Conservation (phyloP, 2,797 vertebrate genomes). For the Tapirus indicus region DNA sequence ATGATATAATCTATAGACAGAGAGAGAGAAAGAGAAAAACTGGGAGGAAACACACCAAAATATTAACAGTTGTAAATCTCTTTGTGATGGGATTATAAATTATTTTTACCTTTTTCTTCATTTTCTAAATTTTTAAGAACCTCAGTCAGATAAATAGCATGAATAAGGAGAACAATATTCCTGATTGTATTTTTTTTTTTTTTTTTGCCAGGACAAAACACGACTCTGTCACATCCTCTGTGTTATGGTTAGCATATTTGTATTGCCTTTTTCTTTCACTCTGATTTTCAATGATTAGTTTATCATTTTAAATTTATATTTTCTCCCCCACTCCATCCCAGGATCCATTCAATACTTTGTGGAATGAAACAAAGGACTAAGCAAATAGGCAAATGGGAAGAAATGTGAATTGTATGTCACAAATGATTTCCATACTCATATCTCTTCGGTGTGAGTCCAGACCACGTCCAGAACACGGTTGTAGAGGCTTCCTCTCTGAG, state of each 20-base stretch:
- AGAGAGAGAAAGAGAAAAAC: neutral
- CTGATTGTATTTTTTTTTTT: neutral
- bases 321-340: neutral
- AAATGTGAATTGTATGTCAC: neutral
- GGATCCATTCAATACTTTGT: slow-evolving; percentile 2
- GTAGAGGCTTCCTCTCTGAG: neutral
- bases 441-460: neutral
- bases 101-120: slow-evolving; percentile 34
- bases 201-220: neutral
- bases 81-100: neutral
- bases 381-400: neutral
- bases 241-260: neutral
- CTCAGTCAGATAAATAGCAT: neutral
- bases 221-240: neutral
- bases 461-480: neutral
- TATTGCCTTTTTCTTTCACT: neutral
- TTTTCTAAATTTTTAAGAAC: slow-evolving; percentile 11
- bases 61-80: neutral
- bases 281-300: slow-evolving; percentile 37
- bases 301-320: neutral
- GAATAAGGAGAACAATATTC: neutral
- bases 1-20: neutral
- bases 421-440: neutral
- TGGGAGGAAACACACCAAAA: neutral
- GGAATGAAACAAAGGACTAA: neutral